Evolutionary conservation across 2,888 invertebrate genomes (phyloP).

Genomic region (Dexiosoma caninum): DNA sequence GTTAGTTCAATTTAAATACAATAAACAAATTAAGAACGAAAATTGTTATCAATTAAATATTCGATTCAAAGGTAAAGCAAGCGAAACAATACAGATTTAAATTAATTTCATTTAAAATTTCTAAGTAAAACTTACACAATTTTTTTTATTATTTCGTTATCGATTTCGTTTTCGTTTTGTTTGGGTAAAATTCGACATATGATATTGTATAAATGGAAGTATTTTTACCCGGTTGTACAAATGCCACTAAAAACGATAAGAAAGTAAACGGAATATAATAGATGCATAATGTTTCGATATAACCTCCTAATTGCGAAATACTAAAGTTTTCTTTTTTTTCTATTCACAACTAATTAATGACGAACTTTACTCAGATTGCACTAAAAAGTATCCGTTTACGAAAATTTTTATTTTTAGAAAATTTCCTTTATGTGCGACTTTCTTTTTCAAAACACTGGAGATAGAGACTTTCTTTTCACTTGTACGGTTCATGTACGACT

Average conservation of each 20-base stretch:
- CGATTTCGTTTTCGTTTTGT: neutral
- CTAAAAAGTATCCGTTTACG: neutral
- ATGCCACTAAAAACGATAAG: conserved; percentile 55
- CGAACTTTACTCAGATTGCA: neutral
- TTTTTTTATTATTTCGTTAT: neutral
- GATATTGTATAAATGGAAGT: neutral
- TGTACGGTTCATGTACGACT: conserved; percentile 35
- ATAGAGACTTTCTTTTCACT: conserved; percentile 30
- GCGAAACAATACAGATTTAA: neutral
- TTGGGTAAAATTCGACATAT: conserved; percentile 12
- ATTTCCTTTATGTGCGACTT: neutral
- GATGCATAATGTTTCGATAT: conserved; percentile 42
- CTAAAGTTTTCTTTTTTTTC: neutral
- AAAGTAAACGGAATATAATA: conserved; percentile 47
- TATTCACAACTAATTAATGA: no score
- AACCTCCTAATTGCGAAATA: neutral
- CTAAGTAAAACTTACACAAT: conserved; percentile 4
- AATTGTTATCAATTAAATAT: neutral
- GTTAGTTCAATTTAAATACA: no score
- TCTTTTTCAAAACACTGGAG: neutral
- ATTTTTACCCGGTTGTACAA: conserved; percentile 52
- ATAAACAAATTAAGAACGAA: no score
- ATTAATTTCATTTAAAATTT: neutral
- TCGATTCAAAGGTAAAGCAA: neutral
- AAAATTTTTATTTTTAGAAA: no score